These are phyloP conservation scores for Hoplodrina ambigua DNA, from an alignment of 2,888 invertebrate species.

Conservation along the genomic window DNA sequence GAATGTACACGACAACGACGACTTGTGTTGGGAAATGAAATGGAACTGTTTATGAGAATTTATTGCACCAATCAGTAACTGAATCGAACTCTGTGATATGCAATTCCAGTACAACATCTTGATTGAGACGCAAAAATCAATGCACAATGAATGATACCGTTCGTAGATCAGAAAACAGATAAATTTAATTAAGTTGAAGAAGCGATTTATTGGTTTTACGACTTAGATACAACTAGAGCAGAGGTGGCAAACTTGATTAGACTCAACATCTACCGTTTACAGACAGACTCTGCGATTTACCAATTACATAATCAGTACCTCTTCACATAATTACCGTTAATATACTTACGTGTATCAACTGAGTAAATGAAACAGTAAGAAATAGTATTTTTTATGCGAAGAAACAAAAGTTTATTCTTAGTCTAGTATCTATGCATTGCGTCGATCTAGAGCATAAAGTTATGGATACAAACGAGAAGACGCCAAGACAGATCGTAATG, in stretches of 20 bases:
- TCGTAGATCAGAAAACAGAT: slow-evolving; percentile 35
- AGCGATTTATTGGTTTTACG: slow-evolving; percentile 5
- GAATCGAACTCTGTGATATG: slow-evolving; percentile 35
- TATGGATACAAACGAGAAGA: slow-evolving; percentile 20
- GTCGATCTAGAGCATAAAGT: background rate
- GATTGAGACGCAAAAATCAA: slow-evolving; percentile 48
- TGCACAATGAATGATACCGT: slow-evolving; percentile 27
- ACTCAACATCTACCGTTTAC: too few relatives aligned
- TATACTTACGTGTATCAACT: too few relatives aligned
- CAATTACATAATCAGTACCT: too few relatives aligned
- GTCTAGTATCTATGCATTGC: too few relatives aligned
- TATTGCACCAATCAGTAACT: slow-evolving; percentile 43
- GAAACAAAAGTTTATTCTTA: too few relatives aligned
- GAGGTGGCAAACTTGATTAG: too few relatives aligned
- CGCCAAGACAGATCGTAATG: slow-evolving; percentile 30
- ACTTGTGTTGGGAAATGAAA: slow-evolving; percentile 54
- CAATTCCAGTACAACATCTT: slow-evolving; percentile 37
- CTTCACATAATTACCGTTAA: too few relatives aligned
- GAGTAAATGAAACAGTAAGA: too few relatives aligned
- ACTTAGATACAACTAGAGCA: background rate
- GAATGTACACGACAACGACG: slow-evolving; percentile 40
- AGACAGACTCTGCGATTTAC: too few relatives aligned
- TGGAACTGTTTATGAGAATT: slow-evolving; percentile 53
- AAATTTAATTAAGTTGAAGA: slow-evolving; percentile 10
- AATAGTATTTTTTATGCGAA: too few relatives aligned